Evolutionary conservation across 2,797 vertebrate genomes (phyloP).

Genomic region (Sardinella longiceps): DNA sequence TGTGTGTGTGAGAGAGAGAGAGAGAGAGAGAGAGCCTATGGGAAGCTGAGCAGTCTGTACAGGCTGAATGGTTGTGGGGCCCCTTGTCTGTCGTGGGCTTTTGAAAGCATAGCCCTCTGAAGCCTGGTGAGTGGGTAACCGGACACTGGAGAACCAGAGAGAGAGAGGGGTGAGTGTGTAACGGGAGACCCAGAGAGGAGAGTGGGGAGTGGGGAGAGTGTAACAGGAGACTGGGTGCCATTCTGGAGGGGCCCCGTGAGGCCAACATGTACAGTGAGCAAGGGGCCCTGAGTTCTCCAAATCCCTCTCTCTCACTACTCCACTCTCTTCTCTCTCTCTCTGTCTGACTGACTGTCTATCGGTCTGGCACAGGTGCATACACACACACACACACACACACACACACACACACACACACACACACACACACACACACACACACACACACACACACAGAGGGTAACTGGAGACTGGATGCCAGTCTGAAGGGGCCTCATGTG

Average conservation of each 20-base stretch:
- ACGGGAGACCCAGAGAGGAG: too few species aligned
- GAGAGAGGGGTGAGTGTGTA: too few species aligned
- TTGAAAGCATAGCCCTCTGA: neutral
- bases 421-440: too few species aligned
- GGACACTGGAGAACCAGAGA: too few species aligned
- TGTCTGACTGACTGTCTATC: too few species aligned
- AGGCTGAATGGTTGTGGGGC: neutral
- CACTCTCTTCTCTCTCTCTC: too few species aligned
- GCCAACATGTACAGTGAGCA: neutral
- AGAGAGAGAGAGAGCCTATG: too few species aligned
- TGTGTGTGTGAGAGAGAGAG: neutral
- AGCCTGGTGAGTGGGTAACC: neutral
- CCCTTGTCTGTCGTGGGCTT: conserved; percentile 6
- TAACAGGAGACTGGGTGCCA: neutral
- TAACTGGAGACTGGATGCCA: neutral
- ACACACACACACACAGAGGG: too few species aligned
- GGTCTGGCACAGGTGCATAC: too few species aligned
- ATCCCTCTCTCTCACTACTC: neutral
- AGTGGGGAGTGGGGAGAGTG: too few species aligned
- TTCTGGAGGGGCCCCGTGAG: neutral
- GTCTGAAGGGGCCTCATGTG: neutral
- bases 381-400: too few species aligned
- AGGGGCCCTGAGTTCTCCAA: neutral
- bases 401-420: too few species aligned
- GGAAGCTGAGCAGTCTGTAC: neutral